phyloP scores from a whole-genome alignment of 1,140 invertebrate species.

The Hypothenemus hampei region DNA sequence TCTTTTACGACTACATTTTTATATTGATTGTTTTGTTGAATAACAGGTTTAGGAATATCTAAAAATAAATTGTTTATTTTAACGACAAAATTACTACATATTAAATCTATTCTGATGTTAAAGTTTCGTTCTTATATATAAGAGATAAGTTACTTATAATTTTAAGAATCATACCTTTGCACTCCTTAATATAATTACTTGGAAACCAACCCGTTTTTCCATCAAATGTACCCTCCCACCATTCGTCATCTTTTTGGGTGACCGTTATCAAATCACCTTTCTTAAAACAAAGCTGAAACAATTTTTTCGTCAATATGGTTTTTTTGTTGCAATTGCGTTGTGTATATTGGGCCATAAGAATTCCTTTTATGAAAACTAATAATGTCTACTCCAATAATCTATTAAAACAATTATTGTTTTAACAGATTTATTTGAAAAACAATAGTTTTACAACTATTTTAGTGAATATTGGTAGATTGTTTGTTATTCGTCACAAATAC shows the following conservation, averaged over 20 bases:
- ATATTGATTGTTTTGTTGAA: conserved; percentile 39
- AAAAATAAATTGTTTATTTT: conserved; percentile 15
- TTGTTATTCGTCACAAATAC: no score
- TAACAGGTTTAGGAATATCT: conserved; percentile 35
- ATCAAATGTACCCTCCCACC: conserved; percentile 95
- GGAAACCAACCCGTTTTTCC: conserved; percentile 98
- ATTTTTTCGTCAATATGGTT: no score
- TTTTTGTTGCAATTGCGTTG: no score
- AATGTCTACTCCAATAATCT: no score
- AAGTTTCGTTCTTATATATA: conserved; percentile 5
- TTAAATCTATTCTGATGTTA: neutral
- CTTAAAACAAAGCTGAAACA: conserved; percentile 80
- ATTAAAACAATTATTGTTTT: no score
- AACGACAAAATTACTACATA: neutral
- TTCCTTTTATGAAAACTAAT: no score
- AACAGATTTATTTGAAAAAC: no score
- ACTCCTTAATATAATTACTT: conserved; percentile 92
- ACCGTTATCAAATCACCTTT: conserved; percentile 96
- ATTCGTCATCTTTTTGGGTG: conserved; percentile 87
- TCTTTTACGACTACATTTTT: conserved; percentile 76
- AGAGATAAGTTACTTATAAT: no score
- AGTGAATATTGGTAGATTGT: no score
- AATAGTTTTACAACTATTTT: no score
- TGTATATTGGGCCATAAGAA: no score
- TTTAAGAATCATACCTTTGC: conserved; percentile 54